Evolutionary conservation across 2,113 vertebrate species (phyloP), one percentile per base, ranked within the genome.

Genomic region (Amphiprion percula): DNA sequence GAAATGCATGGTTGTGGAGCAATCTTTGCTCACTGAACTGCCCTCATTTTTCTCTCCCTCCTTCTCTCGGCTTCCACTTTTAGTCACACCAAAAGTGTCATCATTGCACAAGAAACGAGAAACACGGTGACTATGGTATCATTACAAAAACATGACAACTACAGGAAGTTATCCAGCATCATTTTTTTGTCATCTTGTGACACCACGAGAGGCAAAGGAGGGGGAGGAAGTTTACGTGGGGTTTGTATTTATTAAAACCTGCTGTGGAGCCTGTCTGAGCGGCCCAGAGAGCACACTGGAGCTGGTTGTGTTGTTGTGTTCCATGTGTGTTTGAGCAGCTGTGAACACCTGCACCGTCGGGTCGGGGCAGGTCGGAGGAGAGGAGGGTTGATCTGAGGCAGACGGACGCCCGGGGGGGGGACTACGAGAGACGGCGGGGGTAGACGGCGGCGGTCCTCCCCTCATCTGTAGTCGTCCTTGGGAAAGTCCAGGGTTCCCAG

Each of bases 391-490:
- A 59, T 73, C 67, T 63, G 81, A 85, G 78, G 75, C 84, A 54
- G 80, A 74, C 37, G 24, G 79, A 63, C 19, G 41, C 66, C 68
- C 16, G 41, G 56, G 33, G 16, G 14, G 23, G 39, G 68, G 74
- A 62, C 63, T 4, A 50, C 14, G 6, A 67, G 60, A 82, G 53
- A 73, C 41, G 33, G 15, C 16, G 4, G 30, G 30, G 30, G 30
- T 2, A 30, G 23, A 68, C 37, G 39, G 63, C 39, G 39, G 72
- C 17, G 3, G 63, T 39, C 44, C 88, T 65, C 92, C 90, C 94
- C 95, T 99, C 97, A 99, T 99, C 98, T 99, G 93, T 97, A 98
- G 95, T 99, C 97, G 89, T 99, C 98, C 96, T 99, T 99, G 93
- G 97, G 97, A 85, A 96, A 97, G 86, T 99, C 98, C 95, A 98